Evolutionary conservation across 2,797 vertebrate species (phyloP), one percentile per base, ranked within the genome.

Genomic region (Psittacula echo): DNA sequence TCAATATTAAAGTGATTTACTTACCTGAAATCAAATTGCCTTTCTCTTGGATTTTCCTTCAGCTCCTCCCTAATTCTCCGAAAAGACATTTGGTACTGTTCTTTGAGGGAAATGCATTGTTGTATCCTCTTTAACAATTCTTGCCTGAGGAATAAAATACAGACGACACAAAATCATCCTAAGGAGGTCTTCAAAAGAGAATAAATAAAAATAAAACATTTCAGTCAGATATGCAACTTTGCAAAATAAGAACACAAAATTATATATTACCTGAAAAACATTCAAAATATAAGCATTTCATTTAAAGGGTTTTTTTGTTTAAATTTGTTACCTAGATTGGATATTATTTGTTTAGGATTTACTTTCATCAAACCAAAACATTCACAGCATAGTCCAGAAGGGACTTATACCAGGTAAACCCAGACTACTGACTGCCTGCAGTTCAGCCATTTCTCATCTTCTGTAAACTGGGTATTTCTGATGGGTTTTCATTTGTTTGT

Each of bases 1-100:
- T 72, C 34, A 62, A 66, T 39, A 53, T 32, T 53, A 78, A 22
- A 67, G 23, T 62, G 14, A 80, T 65, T 47, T 39, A 77, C 83
- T 88, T 85, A 98, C 98, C 98, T 99, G 97, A 99, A 98, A 97
- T 98, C 98, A 96, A 98, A 98, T 79, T 98, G 98, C n/a, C 93
- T 96, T 71, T 93, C 88, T 32, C 95, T 90, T 42, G 96, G 97
- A 62, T 97, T 98, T 92, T 97, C 96, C 78, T 96, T 98, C 85
- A 98, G 93, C 23, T 98, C 95, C 70, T 98, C 97, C 81, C 91
- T 97, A 76, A 98, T 95, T 51, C 48, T 96, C 27, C 97, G 98
- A 94, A 99, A 99, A 71, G 97, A 98, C 42, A 87, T 89, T 96
- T 98, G 98, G 73, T 99, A 99, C 68, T 97, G 97, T 39, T 94